Base-by-base conservation (phyloP, 2,113 vertebrate genomes). In the Natator depressus region DNA sequence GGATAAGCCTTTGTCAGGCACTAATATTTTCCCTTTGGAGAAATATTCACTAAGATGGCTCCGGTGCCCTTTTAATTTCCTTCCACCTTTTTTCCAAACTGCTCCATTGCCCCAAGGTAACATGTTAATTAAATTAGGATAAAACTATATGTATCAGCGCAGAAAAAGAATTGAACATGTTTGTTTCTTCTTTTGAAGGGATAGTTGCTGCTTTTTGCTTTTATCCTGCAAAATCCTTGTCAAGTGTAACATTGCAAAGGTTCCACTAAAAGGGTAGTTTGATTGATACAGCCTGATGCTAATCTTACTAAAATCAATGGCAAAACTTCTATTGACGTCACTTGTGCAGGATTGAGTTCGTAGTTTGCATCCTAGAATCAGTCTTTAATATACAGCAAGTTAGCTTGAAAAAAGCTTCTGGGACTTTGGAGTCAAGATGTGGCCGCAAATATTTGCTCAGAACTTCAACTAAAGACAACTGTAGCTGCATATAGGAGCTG, bases 41-140 rank as follows among this genome's bases (percentile, higher is more conserved):
- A 86, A 91, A 75, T 91, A 89, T 86, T 97, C 49, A 17, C 50
- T 82, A 85, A 94, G 78, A 84, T 93, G 97, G 94, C 96, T 98
- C 96, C 94, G 82, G 76, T 97, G 97, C 97, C 96, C 95, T 98
- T 97, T 98, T 95, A 97, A 97, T 98, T 98, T 97, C 95, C 96
- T 95, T 96, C 95, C 91, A 89, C 89, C 95, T 97, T 97, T 93
- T 76, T 57, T 89, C 90, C 97, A 94, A 98, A 96, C 85, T 93
- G 93, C 83, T 96, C 12, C 80, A 65, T 76, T 97, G 94, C 97
- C 97, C 84, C 93, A 95, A 97, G 96, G 96, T 97, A 97, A 87
- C 89, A 93, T 0, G 0, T 85, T 97, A 98, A 98, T 97, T 97
- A 96, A 97, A 97, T 97, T 97, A 96, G 87, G 91, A 97, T 65